These are phyloP conservation scores for Penaeus chinensis DNA, from an alignment of 1,140 invertebrate genomes.

Conservation along the genomic window DNA sequence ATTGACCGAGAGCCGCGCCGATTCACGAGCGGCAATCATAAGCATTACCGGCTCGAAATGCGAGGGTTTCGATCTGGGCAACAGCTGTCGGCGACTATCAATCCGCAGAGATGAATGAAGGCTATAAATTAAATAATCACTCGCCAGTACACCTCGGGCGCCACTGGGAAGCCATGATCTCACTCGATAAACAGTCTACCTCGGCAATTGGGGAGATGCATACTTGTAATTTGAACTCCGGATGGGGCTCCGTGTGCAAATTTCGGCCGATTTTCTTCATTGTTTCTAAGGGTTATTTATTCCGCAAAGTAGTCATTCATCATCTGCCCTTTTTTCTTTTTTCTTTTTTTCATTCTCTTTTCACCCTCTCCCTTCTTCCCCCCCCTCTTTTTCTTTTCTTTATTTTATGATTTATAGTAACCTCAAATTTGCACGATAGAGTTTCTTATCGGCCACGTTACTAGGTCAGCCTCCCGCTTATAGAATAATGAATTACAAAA, in stretches of 20 bases:
- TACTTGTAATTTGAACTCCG: not conserved
- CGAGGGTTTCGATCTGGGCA: slow-evolving; percentile 25
- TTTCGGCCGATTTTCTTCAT: no score
- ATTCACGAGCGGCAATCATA: slow-evolving; percentile 53
- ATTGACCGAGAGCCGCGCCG: slow-evolving; percentile 26
- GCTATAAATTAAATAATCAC: slow-evolving; percentile 53
- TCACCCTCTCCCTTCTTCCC: not conserved
- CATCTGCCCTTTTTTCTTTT: not conserved
- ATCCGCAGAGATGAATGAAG: slow-evolving; percentile 48
- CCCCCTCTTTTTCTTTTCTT: not conserved
- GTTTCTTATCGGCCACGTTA: no score
- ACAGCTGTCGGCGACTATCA: slow-evolving; percentile 42
- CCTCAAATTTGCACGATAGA: no score
- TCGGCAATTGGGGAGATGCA: not conserved
- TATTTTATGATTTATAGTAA: not conserved
- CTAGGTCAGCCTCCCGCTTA: no score
- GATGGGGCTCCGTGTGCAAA: not conserved
- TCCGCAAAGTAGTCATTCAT: no score
- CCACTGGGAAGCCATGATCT: slow-evolving; percentile 33
- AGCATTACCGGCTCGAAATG: slow-evolving; percentile 44
- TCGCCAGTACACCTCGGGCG: slow-evolving; percentile 44
- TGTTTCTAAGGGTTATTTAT: no score
- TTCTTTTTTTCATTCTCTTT: not conserved
- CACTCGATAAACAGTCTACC: slow-evolving; percentile 27
- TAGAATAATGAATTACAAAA: no score